Evolutionary conservation across 1,140 invertebrate genomes (phyloP), one percentile per base, ranked within the genome.

Genomic region (Calosoma granatense): DNA sequence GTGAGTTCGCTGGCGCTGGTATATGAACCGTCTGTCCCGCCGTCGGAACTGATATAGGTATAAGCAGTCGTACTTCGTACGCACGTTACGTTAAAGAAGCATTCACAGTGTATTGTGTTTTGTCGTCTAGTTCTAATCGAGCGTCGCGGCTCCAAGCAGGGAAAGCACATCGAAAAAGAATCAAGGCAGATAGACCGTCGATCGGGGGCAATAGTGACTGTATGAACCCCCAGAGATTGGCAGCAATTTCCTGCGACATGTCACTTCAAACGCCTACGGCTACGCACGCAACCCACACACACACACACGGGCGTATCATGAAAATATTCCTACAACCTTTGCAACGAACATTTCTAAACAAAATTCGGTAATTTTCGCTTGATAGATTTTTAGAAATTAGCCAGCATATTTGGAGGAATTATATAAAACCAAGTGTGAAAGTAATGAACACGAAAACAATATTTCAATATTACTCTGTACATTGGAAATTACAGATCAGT

Each of bases 231-330:
- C 12, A 30, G 63, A 65, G 61, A 64, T 63, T 65, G 65, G 64
- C 65, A 67, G 65, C 65, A 67, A 67, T 67, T 64, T 67, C 65
- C 65, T 63, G 65, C 58, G 61, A 64, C 65, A 65, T 62, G 65
- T 65, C 64, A 65, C 60, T 60, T 15, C 3, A 53, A 17, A 53
- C 20, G 21, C 51, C 20, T 12, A 17, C 19, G 6, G 43, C 43
- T 4, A 6, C 14, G 43, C 6, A 51, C 6, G 58, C 26, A 6
- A n/a, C 26, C 26, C 26, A n/a, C 26, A 36, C 26, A 36, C 6
- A 36, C 26, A n/a, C n/a, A n/a, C 26, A 36, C 26, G 26, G 26
- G 26, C 26, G 26, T 6, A 36, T 9, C 26, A 36, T n/a, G n/a
- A n/a, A n/a, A n/a, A n/a, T n/a, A n/a, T n/a, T n/a, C n/a, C n/a